Conservation (phyloP, 2,888 invertebrate species). For the Ophioninae sp. region DNA sequence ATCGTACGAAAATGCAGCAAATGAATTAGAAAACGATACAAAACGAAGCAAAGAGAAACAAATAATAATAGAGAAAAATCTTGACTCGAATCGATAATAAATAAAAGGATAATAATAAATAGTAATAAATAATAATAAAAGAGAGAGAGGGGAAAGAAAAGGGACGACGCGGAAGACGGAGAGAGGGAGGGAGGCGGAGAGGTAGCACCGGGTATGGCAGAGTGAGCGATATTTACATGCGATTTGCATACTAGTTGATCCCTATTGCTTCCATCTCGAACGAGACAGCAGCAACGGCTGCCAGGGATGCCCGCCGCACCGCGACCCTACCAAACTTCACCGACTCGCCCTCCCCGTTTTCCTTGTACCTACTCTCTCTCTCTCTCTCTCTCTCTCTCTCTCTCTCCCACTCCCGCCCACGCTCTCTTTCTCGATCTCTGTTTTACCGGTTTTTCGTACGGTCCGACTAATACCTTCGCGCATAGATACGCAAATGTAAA, state of each 20-base stretch:
- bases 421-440: slow-evolving; percentile 31
- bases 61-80: too few relatives aligned
- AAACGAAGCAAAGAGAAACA: too few relatives aligned
- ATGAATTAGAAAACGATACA: too few relatives aligned
- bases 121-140: neutral
- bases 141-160: slow-evolving; percentile 51
- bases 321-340: slow-evolving; percentile 55
- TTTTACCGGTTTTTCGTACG: slow-evolving; percentile 56
- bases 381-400: slow-evolving; percentile 44
- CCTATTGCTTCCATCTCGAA: slow-evolving; percentile 81
- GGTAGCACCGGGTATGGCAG: slow-evolving; percentile 72
- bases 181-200: slow-evolving; percentile 64
- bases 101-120: neutral
- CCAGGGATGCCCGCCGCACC: slow-evolving; percentile 68
- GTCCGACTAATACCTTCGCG: slow-evolving; percentile 39
- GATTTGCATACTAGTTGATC: slow-evolving; percentile 82
- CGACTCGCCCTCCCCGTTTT: slow-evolving; percentile 61
- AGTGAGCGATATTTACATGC: slow-evolving; percentile 81
- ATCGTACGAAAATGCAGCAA: too few relatives aligned
- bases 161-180: slow-evolving; percentile 66
- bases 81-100: neutral
- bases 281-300: slow-evolving; percentile 77
- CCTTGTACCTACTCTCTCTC: slow-evolving; percentile 54
- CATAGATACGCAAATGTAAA: slow-evolving; percentile 31
- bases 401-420: slow-evolving; percentile 41